Conservation (phyloP, 2,113 vertebrate species). For the Cyprinodon brontotheroides region DNA sequence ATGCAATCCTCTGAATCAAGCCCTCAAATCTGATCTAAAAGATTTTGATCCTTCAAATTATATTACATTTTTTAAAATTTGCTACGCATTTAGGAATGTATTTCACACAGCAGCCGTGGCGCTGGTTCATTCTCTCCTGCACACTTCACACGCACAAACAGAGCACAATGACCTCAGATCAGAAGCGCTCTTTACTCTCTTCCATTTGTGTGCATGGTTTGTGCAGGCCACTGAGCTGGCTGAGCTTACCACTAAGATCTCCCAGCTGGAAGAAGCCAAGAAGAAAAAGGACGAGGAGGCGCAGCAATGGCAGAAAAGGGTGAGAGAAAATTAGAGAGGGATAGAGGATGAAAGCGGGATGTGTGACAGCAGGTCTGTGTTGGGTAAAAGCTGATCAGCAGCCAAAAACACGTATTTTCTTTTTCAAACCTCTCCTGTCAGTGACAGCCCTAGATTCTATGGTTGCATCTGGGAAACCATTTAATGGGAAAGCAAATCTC, state of each 20-base stretch:
- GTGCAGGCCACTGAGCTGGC: conserved; percentile 90
- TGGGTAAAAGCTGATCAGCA: conserved; percentile 10
- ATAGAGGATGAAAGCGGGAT: conserved; percentile 49
- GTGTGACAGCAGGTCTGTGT: conserved; percentile 29
- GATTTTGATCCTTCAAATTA: neutral
- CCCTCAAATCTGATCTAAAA: conserved; percentile 3
- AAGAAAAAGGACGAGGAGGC: conserved; percentile 94
- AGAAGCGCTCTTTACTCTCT: conserved; percentile 55
- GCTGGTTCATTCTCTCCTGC: neutral
- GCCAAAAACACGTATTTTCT: conserved; percentile 5
- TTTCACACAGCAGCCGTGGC: too few species aligned
- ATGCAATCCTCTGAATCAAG: conserved; percentile 5
- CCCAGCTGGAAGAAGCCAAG: conserved; percentile 89
- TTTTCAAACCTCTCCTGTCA: neutral
- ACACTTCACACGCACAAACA: conserved; percentile 11
- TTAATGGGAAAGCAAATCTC: neutral
- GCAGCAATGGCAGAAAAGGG: conserved; percentile 91
- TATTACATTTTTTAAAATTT: neutral
- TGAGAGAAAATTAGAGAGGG: conserved; percentile 74
- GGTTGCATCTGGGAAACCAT: neutral
- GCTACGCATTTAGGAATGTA: conserved; percentile 1
- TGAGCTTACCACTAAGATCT: conserved; percentile 90
- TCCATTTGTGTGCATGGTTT: conserved; percentile 57
- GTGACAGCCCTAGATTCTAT: too few species aligned
- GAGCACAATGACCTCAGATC: conserved; percentile 61